Evolutionary conservation across 2,797 vertebrate species (phyloP).

Genomic region (Anas georgica): DNA sequence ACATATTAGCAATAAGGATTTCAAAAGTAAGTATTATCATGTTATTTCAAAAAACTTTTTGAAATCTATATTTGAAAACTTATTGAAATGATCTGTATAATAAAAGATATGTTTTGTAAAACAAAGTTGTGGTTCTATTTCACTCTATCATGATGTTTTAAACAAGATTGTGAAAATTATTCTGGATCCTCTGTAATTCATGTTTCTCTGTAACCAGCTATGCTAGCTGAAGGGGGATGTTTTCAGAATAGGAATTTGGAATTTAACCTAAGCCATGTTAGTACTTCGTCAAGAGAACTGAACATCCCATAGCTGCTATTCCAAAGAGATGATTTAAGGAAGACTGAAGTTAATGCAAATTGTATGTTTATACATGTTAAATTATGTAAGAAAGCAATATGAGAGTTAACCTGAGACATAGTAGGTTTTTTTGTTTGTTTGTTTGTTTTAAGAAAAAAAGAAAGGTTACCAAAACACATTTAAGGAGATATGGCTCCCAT

Average conservation of each 20-base stretch:
- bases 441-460: background rate
- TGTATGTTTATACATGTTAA: background rate
- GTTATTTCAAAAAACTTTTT: conserved; percentile 28
- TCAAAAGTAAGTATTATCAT: background rate
- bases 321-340: background rate
- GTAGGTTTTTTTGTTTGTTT: background rate
- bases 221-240: background rate
- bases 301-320: background rate
- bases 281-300: background rate
- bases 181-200: background rate
- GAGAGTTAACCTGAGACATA: background rate
- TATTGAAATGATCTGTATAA: conserved; percentile 18
- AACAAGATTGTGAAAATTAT: background rate
- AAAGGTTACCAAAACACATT: background rate
- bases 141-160: background rate
- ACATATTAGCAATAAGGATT: conserved; percentile 37
- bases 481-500: background rate
- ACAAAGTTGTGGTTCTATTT: background rate
- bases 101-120: conserved; percentile 53
- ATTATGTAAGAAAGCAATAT: background rate
- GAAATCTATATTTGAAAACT: conserved; percentile 32
- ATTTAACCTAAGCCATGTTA: background rate
- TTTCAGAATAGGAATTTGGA: background rate
- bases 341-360: background rate
- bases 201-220: background rate